Evolutionary conservation across 2,888 invertebrate species (phyloP).

Genomic region (Mechanitis mazaeus): DNA sequence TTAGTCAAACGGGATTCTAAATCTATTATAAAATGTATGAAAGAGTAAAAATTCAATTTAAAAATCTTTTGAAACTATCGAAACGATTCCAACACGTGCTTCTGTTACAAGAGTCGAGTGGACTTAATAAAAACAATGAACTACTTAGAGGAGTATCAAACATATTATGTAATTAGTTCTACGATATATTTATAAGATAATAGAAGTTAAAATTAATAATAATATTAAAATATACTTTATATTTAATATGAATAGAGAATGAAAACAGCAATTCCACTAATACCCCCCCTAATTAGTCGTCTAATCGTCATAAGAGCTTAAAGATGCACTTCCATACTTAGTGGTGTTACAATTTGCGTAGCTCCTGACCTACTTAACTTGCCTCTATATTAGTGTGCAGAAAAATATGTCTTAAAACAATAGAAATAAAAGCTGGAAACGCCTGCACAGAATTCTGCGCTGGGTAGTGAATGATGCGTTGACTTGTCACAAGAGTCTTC

Average conservation of each 20-base stretch:
- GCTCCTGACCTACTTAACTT: constrained; percentile 25
- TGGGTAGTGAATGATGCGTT: constrained; percentile 4
- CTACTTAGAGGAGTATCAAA: not conserved
- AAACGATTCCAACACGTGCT: constrained; percentile 26
- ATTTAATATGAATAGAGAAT: too few relatives aligned
- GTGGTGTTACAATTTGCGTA: constrained; percentile 16
- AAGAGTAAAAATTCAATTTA: constrained; percentile 19
- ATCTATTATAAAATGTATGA: constrained; percentile 10
- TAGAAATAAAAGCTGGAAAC: constrained; percentile 4
- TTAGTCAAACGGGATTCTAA: too few relatives aligned
- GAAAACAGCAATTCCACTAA: constrained; percentile 10
- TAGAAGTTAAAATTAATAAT: too few relatives aligned
- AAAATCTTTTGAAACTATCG: constrained; percentile 25
- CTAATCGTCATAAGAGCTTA: constrained; percentile 24
- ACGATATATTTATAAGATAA: too few relatives aligned
- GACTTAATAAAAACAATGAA: constrained; percentile 6
- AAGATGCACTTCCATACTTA: constrained; percentile 22
- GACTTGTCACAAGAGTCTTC: constrained; percentile 6
- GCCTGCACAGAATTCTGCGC: not conserved
- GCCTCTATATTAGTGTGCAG: constrained; percentile 13
- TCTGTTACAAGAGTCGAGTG: constrained; percentile 21
- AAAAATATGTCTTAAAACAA: not conserved
- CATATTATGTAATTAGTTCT: too few relatives aligned
- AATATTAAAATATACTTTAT: too few relatives aligned
- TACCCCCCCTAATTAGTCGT: constrained; percentile 18